A percentile compares a stretch with the other conserved stretches of the same genome.
Evolutionary conservation across 2,888 invertebrate genomes (phyloP).

Genomic region (Ennomos fuscantarius): DNA sequence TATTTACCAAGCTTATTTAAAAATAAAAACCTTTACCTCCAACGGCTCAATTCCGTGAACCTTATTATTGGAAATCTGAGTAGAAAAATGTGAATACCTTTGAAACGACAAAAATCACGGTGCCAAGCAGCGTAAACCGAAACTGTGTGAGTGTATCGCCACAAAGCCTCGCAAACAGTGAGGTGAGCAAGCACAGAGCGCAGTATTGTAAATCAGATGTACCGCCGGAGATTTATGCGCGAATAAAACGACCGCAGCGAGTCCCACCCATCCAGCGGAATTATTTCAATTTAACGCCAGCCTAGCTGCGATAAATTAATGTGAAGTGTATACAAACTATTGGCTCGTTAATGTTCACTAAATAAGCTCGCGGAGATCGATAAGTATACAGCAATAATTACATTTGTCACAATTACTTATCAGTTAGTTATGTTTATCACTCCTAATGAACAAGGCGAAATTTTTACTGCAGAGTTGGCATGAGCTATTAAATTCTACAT

Average conservation of each 20-base stretch:
- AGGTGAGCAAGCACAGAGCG: constrained; percentile 65
- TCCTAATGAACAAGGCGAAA: no score
- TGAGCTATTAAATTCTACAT: no score
- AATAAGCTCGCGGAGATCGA: constrained; percentile 59
- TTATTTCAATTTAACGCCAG: constrained; percentile 78
- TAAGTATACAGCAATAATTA: constrained; percentile 10
- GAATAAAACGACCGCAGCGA: constrained; percentile 71
- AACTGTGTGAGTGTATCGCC: constrained; percentile 55
- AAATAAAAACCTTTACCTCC: no score
- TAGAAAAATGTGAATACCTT: constrained; percentile 16
- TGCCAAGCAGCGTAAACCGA: constrained; percentile 48
- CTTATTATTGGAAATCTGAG: not conserved
- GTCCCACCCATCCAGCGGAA: constrained; percentile 62
- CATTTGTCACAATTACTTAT: constrained; percentile 40
- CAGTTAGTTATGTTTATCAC: no score
- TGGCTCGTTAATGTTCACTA: constrained; percentile 58
- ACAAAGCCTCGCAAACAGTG: constrained; percentile 61
- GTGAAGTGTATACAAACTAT: constrained; percentile 55
- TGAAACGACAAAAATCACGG: constrained; percentile 38
- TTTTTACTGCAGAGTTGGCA: no score
- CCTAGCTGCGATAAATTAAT: constrained; percentile 60
- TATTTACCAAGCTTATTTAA: no score
- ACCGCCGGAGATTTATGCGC: constrained; percentile 70
- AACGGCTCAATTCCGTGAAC: no score
- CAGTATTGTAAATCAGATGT: constrained; percentile 76